Base-by-base conservation (phyloP, 1,140 invertebrate genomes). In the Ericerus pela region DNA sequence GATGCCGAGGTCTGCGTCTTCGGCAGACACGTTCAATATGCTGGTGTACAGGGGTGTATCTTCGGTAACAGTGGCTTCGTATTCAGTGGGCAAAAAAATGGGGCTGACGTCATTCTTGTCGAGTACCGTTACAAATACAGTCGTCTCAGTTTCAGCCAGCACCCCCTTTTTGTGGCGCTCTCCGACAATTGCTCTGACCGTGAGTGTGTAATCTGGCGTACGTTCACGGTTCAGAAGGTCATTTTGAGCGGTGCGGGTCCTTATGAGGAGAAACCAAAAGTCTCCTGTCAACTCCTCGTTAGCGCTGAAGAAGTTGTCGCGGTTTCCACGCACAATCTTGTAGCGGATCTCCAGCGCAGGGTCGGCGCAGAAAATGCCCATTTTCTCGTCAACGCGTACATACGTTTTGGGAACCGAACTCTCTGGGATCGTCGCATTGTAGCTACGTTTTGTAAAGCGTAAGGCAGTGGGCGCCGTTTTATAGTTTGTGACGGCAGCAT, bases 91-190 rank as follows among this genome's bases (percentile, higher is more conserved):
- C 67, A 88, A 86, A 70, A 96, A 96, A 2, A 95, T 69, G 4
- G 93, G 93, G 69, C 81, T 89, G 30, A 96, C 75, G 71, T 96
- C 93, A 71, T 96, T 96, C 16, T 81, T 82, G 71, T 96, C 92
- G 30, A 85, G 70, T 10, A 96, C 79, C 47, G 75, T 79, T n/a
- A 96, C 80, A 26, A 77, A 72, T 16, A 96, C 81, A 16, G 75
- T 79, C 1, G 86, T 77, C 59, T 84, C 80, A 1, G 84, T 76
- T 59, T 88, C 84, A 38, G 77, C 78, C 59, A 78, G 77, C 22
- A 72, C 70, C 58, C 74, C 73, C 51, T 51, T 55, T 52, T 62
- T 54, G 0, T 28, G 12, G 2, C 20, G 8, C 18, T 28, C 16
- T 8, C 69, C 76, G 16, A 75, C 77, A 0, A 77, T 81, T 1